Conservation (phyloP, 2,113 vertebrate genomes). For the Hippocampus comes region DNA sequence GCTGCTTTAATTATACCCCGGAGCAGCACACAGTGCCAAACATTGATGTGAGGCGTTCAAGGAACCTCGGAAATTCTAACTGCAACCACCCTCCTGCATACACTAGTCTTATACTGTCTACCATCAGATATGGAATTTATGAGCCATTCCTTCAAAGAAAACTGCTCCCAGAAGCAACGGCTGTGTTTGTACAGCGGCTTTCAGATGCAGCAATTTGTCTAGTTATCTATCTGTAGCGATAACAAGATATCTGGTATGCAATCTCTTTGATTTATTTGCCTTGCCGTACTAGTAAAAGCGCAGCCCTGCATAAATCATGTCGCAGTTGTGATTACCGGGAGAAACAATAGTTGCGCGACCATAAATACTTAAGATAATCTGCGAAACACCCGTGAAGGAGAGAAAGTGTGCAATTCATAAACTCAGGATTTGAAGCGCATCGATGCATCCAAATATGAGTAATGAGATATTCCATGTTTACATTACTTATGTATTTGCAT, state of each 20-base stretch:
- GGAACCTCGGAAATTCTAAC: not conserved
- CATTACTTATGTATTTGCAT: not conserved
- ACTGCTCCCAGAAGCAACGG: not conserved
- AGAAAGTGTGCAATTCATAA: not conserved
- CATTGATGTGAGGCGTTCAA: not conserved
- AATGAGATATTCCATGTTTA: not conserved
- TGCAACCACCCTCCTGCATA: not conserved
- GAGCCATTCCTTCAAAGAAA: not conserved
- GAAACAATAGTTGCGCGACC: not conserved
- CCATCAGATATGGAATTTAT: not conserved
- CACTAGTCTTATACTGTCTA: not conserved
- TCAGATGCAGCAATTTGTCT: not conserved
- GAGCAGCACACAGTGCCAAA: not conserved
- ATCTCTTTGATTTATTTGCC: not conserved
- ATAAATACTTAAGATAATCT: not conserved
- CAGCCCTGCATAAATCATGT: not conserved
- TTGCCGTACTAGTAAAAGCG: not conserved
- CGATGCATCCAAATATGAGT: not conserved
- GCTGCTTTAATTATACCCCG: constrained; percentile 56
- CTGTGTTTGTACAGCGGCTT: not conserved
- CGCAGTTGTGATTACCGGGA: not conserved
- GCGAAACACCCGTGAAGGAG: not conserved
- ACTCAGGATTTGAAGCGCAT: not conserved
- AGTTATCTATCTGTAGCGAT: not conserved
- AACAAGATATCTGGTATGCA: not conserved